Conservation (phyloP, 23 tunicate species). For the Ciona savignyi region DNA sequence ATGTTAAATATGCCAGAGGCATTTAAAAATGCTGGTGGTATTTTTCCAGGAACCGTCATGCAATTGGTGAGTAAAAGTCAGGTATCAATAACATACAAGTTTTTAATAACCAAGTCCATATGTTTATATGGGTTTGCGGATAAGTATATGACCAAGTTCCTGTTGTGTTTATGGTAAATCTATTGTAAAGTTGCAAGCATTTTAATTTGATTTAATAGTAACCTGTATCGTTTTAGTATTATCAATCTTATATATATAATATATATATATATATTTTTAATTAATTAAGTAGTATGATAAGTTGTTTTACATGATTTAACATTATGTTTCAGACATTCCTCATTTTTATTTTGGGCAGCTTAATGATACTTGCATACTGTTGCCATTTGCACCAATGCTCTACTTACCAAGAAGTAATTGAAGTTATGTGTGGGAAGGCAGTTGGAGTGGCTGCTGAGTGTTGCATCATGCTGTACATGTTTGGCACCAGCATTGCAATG, state of each 20-base stretch:
- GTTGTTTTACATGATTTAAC: no score
- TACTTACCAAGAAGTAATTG: conserved; percentile 92
- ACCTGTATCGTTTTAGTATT: no score
- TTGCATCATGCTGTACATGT: conserved; percentile 95
- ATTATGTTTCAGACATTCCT: conserved; percentile 47
- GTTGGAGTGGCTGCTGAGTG: conserved; percentile 70
- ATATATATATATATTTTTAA: no score
- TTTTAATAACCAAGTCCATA: no score
- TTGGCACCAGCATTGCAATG: conserved; percentile 95
- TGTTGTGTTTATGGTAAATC: no score
- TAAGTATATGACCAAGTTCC: no score
- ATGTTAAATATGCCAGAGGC: conserved; percentile 89
- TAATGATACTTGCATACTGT: conserved; percentile 75
- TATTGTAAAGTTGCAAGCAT: no score
- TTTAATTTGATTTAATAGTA: no score
- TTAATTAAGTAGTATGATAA: not conserved
- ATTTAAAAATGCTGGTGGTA: conserved; percentile 75
- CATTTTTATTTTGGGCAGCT: conserved; percentile 68
- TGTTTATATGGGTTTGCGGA: no score
- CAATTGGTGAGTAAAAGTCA: conserved; percentile 83
- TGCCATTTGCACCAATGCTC: conserved; percentile 34
- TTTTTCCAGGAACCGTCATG: conserved; percentile 49
- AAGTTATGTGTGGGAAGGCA: conserved; percentile 61
- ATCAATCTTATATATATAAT: no score
- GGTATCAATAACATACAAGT: no score